phyloP scores from a whole-genome alignment of 2,888 invertebrate genomes.

The Cheilosia grossa region DNA sequence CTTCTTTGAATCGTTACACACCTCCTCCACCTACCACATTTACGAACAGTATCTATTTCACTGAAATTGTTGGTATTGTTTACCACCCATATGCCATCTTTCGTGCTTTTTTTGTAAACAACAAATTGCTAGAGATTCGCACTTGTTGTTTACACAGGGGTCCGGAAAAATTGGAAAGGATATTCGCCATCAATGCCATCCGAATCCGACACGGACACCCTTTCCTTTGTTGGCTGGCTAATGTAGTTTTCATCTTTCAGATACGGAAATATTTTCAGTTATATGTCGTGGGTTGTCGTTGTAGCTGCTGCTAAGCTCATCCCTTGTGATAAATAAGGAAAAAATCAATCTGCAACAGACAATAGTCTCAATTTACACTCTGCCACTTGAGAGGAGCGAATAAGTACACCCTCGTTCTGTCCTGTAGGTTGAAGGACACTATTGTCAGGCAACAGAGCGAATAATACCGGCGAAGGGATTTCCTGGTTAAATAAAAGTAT shows the following conservation, averaged over 20 bases:
- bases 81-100: conserved; percentile 74
- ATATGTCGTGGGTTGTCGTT: conserved; percentile 30
- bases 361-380: conserved; percentile 74
- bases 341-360: conserved; percentile 70
- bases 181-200: conserved; percentile 51
- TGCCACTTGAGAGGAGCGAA: conserved; percentile 62
- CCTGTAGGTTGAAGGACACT: conserved; percentile 8
- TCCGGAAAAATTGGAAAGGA: conserved; percentile 67
- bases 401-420: conserved; percentile 12
- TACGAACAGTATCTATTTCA: conserved; percentile 65
- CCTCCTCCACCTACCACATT: conserved; percentile 44
- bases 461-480: conserved; percentile 60
- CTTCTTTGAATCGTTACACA: conserved; percentile 32
- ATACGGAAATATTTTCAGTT: conserved; percentile 65
- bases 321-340: conserved; percentile 50
- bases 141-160: conserved; percentile 72
- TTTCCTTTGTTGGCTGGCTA: conserved; percentile 58
- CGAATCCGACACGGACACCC: conserved; percentile 70
- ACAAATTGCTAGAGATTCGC: conserved; percentile 64
- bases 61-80: conserved; percentile 69
- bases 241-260: conserved; percentile 69
- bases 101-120: conserved; percentile 42
- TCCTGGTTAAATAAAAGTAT: conserved; percentile 52
- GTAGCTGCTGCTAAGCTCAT: conserved; percentile 28
- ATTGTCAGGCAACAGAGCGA: conserved; percentile 55